phyloP scores from a whole-genome alignment of 1,140 invertebrate genomes.

The Protaetia brevitarsis region DNA sequence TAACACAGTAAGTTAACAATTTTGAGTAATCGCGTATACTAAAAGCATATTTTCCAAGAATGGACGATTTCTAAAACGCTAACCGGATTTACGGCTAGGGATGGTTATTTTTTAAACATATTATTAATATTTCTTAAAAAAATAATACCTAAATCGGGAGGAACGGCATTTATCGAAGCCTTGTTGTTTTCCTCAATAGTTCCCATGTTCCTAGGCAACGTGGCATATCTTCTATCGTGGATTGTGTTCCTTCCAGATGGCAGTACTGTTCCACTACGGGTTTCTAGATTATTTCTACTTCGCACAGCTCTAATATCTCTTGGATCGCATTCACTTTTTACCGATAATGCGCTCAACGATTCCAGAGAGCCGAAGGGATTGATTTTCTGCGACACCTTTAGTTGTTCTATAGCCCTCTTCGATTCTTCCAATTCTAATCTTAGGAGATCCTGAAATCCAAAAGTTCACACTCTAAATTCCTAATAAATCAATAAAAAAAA shows the following conservation, averaged over 20 bases:
- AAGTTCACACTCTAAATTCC: not conserved
- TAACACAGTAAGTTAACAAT: no score
- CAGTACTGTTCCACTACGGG: not conserved
- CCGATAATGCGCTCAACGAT: not conserved
- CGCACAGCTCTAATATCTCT: not conserved
- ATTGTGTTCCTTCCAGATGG: not conserved
- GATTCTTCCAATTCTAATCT: not conserved
- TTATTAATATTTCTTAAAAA: no score
- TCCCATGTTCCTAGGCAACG: slow-evolving; percentile 20
- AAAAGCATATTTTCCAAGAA: no score
- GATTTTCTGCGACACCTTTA: not conserved
- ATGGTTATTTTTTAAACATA: no score
- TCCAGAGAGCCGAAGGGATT: not conserved
- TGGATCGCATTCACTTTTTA: slow-evolving; percentile 16
- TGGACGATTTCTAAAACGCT: no score
- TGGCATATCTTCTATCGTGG: slow-evolving; percentile 14
- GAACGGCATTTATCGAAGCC: slow-evolving; percentile 32
- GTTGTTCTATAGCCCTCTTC: not conserved
- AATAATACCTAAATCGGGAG: slow-evolving; percentile 31
- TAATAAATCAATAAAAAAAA: not conserved
- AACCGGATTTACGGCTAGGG: no score
- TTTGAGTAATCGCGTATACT: no score
- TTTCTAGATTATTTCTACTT: not conserved
- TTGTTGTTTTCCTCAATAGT: slow-evolving; percentile 29
- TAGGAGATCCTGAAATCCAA: not conserved